These are phyloP conservation scores for Bombus balteatus DNA, from an alignment of 1,140 invertebrate species.

Conservation along the genomic window DNA sequence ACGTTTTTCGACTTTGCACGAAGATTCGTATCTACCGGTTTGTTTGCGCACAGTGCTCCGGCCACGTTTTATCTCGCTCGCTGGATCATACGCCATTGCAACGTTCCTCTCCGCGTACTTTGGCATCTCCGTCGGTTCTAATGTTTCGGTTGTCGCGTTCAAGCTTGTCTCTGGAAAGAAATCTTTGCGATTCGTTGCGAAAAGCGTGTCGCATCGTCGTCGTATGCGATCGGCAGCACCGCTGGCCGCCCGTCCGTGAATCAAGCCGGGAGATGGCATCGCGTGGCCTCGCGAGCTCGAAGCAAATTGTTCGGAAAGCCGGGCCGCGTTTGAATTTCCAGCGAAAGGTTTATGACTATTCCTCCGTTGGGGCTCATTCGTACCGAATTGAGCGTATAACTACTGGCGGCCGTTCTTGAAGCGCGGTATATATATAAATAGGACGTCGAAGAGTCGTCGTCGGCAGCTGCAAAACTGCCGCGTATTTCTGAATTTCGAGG, in stretches of 20 bases:
- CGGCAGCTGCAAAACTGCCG: background rate
- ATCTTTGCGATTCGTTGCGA: too few relatives aligned
- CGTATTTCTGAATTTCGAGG: background rate
- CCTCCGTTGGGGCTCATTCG: slow-evolving; percentile 61
- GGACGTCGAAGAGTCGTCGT: background rate
- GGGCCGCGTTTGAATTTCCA: slow-evolving; percentile 63
- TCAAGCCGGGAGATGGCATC: slow-evolving; percentile 59
- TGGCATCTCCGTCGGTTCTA: too few relatives aligned
- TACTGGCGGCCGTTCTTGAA: slow-evolving; percentile 49
- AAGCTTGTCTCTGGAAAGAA: background rate
- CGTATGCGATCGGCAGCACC: slow-evolving; percentile 2
- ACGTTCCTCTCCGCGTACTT: background rate
- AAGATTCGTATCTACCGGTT: slow-evolving; percentile 5
- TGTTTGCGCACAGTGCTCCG: background rate
- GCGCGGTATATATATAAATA: slow-evolving; percentile 36
- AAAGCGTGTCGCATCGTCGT: slow-evolving; percentile 33
- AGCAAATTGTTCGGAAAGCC: slow-evolving; percentile 67
- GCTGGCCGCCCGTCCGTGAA: slow-evolving; percentile 51
- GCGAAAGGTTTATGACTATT: slow-evolving; percentile 65
- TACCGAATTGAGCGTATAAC: slow-evolving; percentile 63
- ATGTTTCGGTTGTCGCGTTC: background rate
- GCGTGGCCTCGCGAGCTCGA: slow-evolving; percentile 20
- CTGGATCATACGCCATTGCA: background rate
- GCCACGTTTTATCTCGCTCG: background rate
- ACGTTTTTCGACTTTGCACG: background rate